These are phyloP conservation scores for Amiota communis DNA, from an alignment of 2,888 invertebrate species.

Conservation along the genomic window DNA sequence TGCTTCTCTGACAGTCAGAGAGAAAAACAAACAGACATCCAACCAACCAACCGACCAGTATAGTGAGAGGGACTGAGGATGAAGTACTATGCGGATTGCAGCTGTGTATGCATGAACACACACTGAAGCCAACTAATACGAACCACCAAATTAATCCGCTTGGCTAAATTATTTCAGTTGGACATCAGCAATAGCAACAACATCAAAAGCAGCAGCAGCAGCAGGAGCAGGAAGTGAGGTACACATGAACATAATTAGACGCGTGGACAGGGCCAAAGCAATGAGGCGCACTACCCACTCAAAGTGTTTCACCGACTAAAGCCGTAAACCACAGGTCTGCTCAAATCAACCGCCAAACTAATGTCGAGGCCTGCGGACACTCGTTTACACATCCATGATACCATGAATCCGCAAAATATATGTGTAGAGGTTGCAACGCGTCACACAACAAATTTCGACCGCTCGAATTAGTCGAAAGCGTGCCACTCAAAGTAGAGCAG, in stretches of 20 bases:
- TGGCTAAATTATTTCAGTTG: slow-evolving; percentile 25
- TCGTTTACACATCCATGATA: slow-evolving; percentile 20
- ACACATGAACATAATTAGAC: slow-evolving; percentile 21
- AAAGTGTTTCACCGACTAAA: slow-evolving; percentile 1
- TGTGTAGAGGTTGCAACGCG: slow-evolving; percentile 16
- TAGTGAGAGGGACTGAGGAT: not conserved
- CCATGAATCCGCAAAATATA: slow-evolving; percentile 27
- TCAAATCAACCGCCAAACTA: slow-evolving; percentile 29
- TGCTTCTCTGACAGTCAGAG: not conserved
- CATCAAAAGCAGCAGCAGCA: too few species aligned
- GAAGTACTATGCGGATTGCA: not conserved
- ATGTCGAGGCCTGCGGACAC: slow-evolving; percentile 22
- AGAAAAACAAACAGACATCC: not conserved
- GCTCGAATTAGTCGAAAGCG: slow-evolving; percentile 14
- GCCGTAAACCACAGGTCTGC: slow-evolving; percentile 22
- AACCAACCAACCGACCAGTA: not conserved
- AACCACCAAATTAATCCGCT: slow-evolving; percentile 30
- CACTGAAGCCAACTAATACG: slow-evolving; percentile 21
- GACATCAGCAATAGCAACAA: not conserved
- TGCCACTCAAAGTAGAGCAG: not conserved
- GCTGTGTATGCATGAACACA: slow-evolving; percentile 5
- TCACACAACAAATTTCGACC: slow-evolving; percentile 3
- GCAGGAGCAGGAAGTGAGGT: slow-evolving; percentile 23
- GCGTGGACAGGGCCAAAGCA: not conserved
- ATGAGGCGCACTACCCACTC: slow-evolving; percentile 17